These are phyloP conservation scores for Drosophila aff. DNA, from an alignment of 1,140 invertebrate genomes.

Conservation along the genomic window DNA sequence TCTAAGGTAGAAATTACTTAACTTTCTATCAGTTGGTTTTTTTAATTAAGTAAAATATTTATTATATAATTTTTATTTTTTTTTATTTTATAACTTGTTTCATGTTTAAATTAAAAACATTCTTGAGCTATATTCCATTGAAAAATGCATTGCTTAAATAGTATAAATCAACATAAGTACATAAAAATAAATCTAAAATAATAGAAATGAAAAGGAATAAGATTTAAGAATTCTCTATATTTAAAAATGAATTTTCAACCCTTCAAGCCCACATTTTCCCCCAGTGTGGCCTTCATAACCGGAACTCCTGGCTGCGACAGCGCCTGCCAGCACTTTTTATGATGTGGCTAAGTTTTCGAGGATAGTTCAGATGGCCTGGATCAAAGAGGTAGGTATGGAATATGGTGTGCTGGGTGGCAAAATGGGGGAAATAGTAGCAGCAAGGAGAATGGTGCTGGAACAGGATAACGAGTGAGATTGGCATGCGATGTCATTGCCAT, in stretches of 20 bases:
- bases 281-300: conserved; percentile 53
- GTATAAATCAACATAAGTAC: too few relatives aligned
- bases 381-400: conserved; percentile 1
- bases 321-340: conserved; percentile 64
- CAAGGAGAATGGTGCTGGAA: background rate
- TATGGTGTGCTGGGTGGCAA: background rate
- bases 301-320: conserved; percentile 60
- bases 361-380: conserved; percentile 52
- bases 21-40: background rate
- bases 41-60: background rate
- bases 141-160: background rate
- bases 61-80: background rate
- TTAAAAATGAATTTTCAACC: background rate
- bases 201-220: background rate
- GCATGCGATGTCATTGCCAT: conserved; percentile 68
- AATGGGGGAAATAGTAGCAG: conserved; percentile 1
- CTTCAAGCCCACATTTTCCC: conserved; percentile 28
- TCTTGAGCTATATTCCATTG: background rate
- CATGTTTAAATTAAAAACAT: background rate
- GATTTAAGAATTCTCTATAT: too few relatives aligned
- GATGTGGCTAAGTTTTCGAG: conserved; percentile 66
- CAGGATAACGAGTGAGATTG: conserved; percentile 42
- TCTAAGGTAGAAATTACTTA: background rate
- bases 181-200: background rate
- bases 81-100: background rate